Evolutionary conservation across 2,888 invertebrate genomes (phyloP).

Genomic region (Boloria euphrosyne): DNA sequence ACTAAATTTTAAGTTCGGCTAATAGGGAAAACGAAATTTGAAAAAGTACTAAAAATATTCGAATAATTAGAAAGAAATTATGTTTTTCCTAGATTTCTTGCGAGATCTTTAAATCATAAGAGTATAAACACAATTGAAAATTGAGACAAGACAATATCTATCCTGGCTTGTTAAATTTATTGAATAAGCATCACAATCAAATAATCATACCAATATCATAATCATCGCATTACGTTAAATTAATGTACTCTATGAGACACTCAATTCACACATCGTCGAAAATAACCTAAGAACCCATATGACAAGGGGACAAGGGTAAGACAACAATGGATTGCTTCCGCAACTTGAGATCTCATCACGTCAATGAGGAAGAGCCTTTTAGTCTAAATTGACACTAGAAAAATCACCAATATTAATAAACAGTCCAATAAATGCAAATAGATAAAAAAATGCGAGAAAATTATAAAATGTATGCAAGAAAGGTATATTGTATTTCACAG

Average conservation of each 20-base stretch:
- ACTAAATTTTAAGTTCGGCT: too few relatives aligned
- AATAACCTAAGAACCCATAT: slow-evolving; percentile 65
- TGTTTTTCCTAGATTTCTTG: too few relatives aligned
- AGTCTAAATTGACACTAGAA: slow-evolving; percentile 46
- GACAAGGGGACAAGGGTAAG: slow-evolving; percentile 50
- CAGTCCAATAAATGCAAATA: not conserved
- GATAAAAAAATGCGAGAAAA: slow-evolving; percentile 1
- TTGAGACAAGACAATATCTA: too few relatives aligned
- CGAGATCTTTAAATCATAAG: too few relatives aligned
- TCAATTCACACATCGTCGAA: slow-evolving; percentile 66
- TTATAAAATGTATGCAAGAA: slow-evolving; percentile 24
- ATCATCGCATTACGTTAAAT: slow-evolving; percentile 13
- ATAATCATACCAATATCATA: too few relatives aligned
- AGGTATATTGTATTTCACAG: slow-evolving; percentile 56
- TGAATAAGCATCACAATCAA: too few relatives aligned
- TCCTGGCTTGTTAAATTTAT: too few relatives aligned
- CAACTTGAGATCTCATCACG: slow-evolving; percentile 64
- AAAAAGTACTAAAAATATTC: too few relatives aligned
- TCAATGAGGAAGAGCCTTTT: slow-evolving; percentile 56
- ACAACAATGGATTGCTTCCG: slow-evolving; percentile 74
- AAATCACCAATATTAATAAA: slow-evolving; percentile 23
- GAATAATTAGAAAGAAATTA: too few relatives aligned
- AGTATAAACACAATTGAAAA: too few relatives aligned
- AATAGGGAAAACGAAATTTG: too few relatives aligned
- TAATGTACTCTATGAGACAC: slow-evolving; percentile 43